Evolutionary conservation across 2,888 invertebrate genomes (phyloP), one percentile per base, ranked within the genome.

Genomic region (Tryphoninae sp.): DNA sequence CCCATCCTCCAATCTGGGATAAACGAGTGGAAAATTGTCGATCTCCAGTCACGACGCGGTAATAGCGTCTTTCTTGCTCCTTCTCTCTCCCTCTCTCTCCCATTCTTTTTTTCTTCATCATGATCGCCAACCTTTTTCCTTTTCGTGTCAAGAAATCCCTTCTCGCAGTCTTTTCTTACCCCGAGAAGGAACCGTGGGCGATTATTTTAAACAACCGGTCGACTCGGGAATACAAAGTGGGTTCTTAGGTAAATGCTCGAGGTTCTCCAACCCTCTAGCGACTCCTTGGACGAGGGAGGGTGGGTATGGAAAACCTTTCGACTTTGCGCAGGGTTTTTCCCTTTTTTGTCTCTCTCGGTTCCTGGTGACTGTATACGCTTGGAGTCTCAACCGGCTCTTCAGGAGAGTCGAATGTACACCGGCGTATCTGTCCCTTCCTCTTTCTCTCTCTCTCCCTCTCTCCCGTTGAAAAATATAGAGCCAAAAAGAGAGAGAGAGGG

Each of bases 171-270:
- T 75, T 65, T 73, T 55, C 49, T 61, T 58, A n/a, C 61, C 61
- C 49, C 22, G 64, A 40, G 45, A 61, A 67, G 23, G 73, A 69
- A 49, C 84, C 82, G 65, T 76, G 82, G 90, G 89, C 89, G 89
- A 90, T 91, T 90, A 90, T 89, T 89, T 89, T 87, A 87, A 90
- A 90, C 86, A 89, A 88, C 87, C 85, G 83, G 83, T 82, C 86
- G 78, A 84, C 84, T 83, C 80, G 84, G 87, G 89, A 90, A 91
- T 90, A 90, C 89, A 89, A 90, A 90, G 89, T 90, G 85, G 87
- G 86, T 87, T 89, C 88, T 90, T 90, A 90, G 86, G 88, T 87
- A 90, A 91, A 90, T 90, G 88, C 86, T 75, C 72, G 49, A 62
- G 75, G 77, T 82, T 83, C 74, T 78, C 79, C 74, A 59, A 72